Evolutionary conservation across 1,140 invertebrate genomes (phyloP).

Genomic region (Drosophila setifemur): DNA sequence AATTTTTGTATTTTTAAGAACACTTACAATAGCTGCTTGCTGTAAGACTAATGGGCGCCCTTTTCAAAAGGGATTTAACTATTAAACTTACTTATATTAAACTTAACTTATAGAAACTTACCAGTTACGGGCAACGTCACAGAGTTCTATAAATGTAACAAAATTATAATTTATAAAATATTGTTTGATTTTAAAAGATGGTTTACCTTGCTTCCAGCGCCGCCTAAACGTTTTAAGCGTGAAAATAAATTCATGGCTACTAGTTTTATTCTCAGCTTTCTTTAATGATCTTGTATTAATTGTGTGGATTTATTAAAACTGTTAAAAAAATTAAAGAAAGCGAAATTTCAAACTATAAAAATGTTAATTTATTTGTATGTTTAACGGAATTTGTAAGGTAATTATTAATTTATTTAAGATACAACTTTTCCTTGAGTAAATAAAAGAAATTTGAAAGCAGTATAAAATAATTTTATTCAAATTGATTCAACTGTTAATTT

Average conservation of each 20-base stretch:
- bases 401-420: too few relatives aligned
- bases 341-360: too few relatives aligned
- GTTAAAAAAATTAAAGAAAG: not conserved
- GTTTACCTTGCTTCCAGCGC: slow-evolving; percentile 43
- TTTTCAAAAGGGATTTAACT: too few relatives aligned
- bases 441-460: too few relatives aligned
- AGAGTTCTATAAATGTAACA: slow-evolving; percentile 45
- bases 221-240: slow-evolving; percentile 46
- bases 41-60: not conserved
- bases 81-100: too few relatives aligned
- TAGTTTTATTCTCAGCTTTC: not conserved
- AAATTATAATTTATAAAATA: not conserved
- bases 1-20: not conserved
- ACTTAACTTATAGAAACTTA: slow-evolving; percentile 23
- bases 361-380: too few relatives aligned
- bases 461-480: too few relatives aligned
- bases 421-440: too few relatives aligned
- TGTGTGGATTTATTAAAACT: too few relatives aligned
- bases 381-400: too few relatives aligned
- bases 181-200: not conserved
- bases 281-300: not conserved
- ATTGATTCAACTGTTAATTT: too few relatives aligned
- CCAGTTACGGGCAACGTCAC: slow-evolving; percentile 54
- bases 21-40: not conserved
- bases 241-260: slow-evolving; percentile 52